A percentile compares a stretch with the other conserved stretches of the same genome.
Evolutionary conservation across 2,888 invertebrate species (phyloP).

Genomic region (Xestia rhomboidea): DNA sequence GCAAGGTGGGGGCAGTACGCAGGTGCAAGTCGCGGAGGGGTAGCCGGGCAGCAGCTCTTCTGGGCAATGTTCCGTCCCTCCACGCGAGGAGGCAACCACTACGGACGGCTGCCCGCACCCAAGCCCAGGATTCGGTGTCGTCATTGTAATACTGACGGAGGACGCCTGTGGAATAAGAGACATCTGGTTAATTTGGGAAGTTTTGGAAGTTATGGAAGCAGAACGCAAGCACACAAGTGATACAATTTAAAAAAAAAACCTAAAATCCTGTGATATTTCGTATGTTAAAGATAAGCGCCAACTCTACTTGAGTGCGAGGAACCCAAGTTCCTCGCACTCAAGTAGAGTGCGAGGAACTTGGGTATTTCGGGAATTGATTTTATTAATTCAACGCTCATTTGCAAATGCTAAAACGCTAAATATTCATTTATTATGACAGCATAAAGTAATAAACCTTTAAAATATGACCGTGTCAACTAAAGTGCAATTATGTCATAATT

Average conservation of each 20-base stretch:
- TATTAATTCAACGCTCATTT: background rate
- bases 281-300: background rate
- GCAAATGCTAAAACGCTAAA: background rate
- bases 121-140: constrained; percentile 83
- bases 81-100: constrained; percentile 86
- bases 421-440: background rate
- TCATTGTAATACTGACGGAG: constrained; percentile 88
- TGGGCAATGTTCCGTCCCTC: constrained; percentile 88
- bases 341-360: no score
- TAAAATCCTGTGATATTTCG: background rate
- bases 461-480: constrained; percentile 13
- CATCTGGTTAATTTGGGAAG: constrained; percentile 6
- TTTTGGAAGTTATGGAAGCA: background rate
- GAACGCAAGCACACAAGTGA: background rate
- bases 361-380: background rate
- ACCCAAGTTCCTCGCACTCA: no score
- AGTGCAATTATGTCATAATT: constrained; percentile 36
- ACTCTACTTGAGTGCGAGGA: background rate
- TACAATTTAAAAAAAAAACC: background rate
- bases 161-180: constrained; percentile 77
- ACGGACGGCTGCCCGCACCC: constrained; percentile 87
- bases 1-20: constrained; percentile 80
- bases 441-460: background rate
- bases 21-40: constrained; percentile 85
- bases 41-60: constrained; percentile 83